Evolutionary conservation across 2,113 vertebrate genomes (phyloP).

Genomic region (Myiagra hebetior): DNA sequence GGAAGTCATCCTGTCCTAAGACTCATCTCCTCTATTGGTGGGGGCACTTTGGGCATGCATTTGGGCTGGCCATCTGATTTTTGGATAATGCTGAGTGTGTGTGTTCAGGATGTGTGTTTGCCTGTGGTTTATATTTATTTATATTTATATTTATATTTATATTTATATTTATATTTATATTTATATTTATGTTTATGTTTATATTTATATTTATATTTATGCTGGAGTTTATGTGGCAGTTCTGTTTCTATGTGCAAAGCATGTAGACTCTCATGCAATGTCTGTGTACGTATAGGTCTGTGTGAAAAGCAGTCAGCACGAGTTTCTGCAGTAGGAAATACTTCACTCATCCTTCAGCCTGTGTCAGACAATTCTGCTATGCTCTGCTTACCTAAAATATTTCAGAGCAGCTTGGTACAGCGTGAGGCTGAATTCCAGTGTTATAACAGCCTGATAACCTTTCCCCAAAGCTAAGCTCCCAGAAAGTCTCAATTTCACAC

Average conservation of each 20-base stretch:
- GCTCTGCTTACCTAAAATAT: not conserved
- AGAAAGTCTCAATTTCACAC: accelerated
- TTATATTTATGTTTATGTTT: not conserved
- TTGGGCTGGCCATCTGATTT: not conserved
- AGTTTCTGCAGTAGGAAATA: not conserved
- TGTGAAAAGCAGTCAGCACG: not conserved
- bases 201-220: not conserved
- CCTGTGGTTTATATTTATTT: not conserved
- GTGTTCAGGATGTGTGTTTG: not conserved
- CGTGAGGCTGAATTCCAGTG: not conserved
- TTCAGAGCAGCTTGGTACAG: not conserved
- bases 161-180: not conserved
- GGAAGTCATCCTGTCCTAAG: not conserved
- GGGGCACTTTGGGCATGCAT: not conserved
- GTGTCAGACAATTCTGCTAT: not conserved
- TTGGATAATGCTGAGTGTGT: not conserved
- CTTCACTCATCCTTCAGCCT: not conserved
- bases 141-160: not conserved
- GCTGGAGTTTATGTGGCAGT: not conserved
- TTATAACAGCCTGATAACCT: not conserved
- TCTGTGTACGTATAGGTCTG: not conserved
- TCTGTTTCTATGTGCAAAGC: not conserved
- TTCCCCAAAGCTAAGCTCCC: not conserved
- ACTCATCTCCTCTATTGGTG: not conserved
- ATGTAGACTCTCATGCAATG: not conserved